Base-by-base conservation (phyloP, 1,140 invertebrate genomes). In the Solen grandis region DNA sequence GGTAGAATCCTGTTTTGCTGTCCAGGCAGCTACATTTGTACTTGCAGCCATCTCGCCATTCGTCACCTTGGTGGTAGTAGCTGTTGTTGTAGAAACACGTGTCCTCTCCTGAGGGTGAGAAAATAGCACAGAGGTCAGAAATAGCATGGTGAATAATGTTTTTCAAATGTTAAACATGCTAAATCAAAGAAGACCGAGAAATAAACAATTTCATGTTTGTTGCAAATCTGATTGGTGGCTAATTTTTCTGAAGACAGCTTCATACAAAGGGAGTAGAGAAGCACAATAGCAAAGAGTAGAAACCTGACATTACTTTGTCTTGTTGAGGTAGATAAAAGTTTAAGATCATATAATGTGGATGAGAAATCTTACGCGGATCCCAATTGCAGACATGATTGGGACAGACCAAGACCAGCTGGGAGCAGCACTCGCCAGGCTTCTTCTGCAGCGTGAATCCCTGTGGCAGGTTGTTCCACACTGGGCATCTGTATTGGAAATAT, bases 11-110 rank as follows among this genome's bases (percentile, higher is more conserved):
- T 38, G 81, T 83, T 14, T 73, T 77, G 3, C 68, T 86, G 74
- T 88, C 85, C 10, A 75, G 80, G 60, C 88, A 90, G 0, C 85
- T 85, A 77, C 88, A 90, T 69, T 87, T 87, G 63, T 88, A 88
- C 41, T 85, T 65, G 69, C 88, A 90, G 27, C 88, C 88, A 75
- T 90, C 88, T 27, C 75, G 78, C 88, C 88, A 90, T 22, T 80
- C 36, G 10, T 88, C 65, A 13, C 86, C 84, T 74, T 87, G 81
- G 2, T 60, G 55, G 74, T 88, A 88, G 4, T 84, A 73, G 19
- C 79, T 79, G 35, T 81, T 76, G 3, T 87, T 87, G 80, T 88
- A 88, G n/a, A 82, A 82, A 79, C 88, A 89, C 8, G 82, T 85
- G 14, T 55, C 84, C 13, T 55, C 19, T 27, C 68, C 84, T 86